Conservation (phyloP, 2,113 vertebrate genomes). For the Eurypyga helias region DNA sequence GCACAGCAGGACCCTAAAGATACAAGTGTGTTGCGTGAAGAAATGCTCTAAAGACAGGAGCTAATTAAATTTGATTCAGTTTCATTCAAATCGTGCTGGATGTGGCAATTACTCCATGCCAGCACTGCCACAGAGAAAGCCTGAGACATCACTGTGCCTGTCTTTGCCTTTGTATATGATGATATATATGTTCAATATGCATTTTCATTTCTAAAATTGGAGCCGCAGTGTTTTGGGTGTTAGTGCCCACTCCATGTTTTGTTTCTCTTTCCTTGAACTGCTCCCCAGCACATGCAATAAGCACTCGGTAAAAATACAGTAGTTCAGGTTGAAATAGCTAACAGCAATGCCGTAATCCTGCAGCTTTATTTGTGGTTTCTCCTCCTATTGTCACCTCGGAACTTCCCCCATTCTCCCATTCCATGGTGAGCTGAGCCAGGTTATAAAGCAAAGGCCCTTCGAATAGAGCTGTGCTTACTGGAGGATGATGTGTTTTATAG, state of each 20-base stretch:
- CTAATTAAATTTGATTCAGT: slow-evolving; percentile 6
- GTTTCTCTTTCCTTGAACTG: background rate
- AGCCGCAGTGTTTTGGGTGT: background rate
- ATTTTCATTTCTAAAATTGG: background rate
- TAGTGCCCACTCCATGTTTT: background rate
- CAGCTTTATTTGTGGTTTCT: background rate
- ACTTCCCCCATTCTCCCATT: background rate
- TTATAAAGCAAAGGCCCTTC: background rate
- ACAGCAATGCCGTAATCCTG: background rate
- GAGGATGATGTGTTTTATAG: background rate
- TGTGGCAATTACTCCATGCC: background rate
- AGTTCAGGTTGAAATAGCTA: background rate
- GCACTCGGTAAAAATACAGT: background rate
- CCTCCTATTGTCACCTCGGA: background rate
- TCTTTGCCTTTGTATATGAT: background rate
- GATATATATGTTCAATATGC: background rate
- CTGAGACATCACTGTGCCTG: background rate
- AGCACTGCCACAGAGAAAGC: background rate
- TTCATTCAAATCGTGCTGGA: background rate
- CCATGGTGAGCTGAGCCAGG: background rate
- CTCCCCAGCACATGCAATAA: background rate
- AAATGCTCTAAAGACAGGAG: background rate
- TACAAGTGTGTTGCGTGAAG: background rate
- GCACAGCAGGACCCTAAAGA: background rate
- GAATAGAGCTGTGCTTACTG: background rate